phyloP scores from a whole-genome alignment of 2,888 invertebrate genomes.

The Leucophenga maculata region DNA sequence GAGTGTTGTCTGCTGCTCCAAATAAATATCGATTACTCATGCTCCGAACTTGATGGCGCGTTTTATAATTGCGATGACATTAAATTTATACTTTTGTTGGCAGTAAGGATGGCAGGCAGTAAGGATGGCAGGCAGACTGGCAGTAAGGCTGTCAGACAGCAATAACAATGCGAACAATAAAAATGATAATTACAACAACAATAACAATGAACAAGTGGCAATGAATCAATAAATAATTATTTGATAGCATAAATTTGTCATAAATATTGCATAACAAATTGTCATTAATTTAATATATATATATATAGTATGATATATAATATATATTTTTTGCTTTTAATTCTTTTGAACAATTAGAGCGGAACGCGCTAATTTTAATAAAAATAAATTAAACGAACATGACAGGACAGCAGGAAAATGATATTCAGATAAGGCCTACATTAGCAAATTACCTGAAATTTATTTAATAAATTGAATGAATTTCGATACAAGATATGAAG shows the following conservation, averaged over 20 bases:
- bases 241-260: conserved; percentile 25
- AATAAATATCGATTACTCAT: conserved; percentile 19
- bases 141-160: no score
- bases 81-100: conserved; percentile 13
- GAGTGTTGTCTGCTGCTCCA: background rate
- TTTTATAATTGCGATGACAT: conserved; percentile 3
- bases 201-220: background rate
- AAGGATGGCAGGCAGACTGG: no score
- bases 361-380: conserved; percentile 8
- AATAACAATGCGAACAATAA: background rate
- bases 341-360: background rate
- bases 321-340: background rate
- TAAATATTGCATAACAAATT: conserved; percentile 23
- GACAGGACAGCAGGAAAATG: no score
- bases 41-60: background rate
- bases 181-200: background rate
- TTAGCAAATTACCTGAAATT: no score
- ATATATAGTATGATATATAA: background rate
- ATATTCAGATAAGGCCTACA: no score
- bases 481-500: no score
- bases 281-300: conserved; percentile 11
- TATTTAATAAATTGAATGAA: no score
- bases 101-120: no score
- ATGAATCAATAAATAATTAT: conserved; percentile 22
- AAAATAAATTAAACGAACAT: conserved; percentile 6